Evolutionary conservation across 2,113 vertebrate genomes (phyloP).

Genomic region (Panthera uncia): DNA sequence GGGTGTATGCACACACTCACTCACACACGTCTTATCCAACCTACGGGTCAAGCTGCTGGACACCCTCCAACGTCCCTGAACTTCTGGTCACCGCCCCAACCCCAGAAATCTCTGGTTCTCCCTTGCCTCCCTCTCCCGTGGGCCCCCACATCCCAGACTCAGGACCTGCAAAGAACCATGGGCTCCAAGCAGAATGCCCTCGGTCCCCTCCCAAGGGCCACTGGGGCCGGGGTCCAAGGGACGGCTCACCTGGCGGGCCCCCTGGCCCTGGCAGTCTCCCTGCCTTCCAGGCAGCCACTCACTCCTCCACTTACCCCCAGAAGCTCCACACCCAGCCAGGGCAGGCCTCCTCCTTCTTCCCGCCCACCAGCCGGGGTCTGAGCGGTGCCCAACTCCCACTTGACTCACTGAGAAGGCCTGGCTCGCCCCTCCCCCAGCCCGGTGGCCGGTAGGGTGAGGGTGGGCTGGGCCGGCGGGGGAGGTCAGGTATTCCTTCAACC

Average conservation of each 20-base stretch:
- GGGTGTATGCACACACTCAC: too few species aligned
- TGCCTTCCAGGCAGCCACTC: slow-evolving; percentile 27
- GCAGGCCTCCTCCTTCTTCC: slow-evolving; percentile 34
- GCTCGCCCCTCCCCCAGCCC: neutral
- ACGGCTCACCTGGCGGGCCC: neutral
- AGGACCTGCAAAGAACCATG: neutral
- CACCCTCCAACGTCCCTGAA: neutral
- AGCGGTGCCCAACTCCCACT: slow-evolving; percentile 43
- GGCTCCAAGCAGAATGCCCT: neutral
- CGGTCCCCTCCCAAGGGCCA: neutral
- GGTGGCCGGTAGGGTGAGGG: slow-evolving; percentile 25
- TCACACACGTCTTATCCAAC: neutral
- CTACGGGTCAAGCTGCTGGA: neutral
- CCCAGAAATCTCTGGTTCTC: neutral
- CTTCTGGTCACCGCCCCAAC: neutral
- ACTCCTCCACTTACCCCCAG: slow-evolving; percentile 9
- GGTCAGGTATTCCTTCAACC: slow-evolving; percentile 93
- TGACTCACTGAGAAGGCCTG: slow-evolving; percentile 21
- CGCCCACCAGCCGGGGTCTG: neutral
- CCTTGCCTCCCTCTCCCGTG: neutral
- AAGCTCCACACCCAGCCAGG: neutral
- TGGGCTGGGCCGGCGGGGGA: neutral
- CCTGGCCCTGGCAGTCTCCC: neutral
- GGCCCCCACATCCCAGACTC: neutral
- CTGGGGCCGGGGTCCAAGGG: neutral